Evolutionary conservation across 2,888 invertebrate species (phyloP).

Genomic region (Pterostichus madidus): DNA sequence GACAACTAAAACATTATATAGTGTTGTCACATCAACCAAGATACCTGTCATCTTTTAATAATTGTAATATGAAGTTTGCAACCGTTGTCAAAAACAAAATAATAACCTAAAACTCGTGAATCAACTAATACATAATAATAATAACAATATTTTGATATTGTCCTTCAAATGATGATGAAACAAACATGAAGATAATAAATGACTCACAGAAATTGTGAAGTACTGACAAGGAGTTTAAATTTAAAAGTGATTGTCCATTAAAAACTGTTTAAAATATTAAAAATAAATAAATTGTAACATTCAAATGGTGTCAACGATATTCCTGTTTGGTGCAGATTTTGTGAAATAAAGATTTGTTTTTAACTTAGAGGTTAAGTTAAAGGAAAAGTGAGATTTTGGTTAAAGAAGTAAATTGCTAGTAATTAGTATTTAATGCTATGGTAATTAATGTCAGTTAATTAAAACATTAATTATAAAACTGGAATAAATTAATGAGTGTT

Average conservation of each 20-base stretch:
- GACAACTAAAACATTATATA: too few species aligned
- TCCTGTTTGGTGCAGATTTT: constrained; percentile 5
- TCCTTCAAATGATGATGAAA: too few species aligned
- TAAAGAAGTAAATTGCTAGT: background rate
- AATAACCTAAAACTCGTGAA: too few species aligned
- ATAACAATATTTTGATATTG: too few species aligned
- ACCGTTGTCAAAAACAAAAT: too few species aligned
- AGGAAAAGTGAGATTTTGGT: constrained; percentile 17
- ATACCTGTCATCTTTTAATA: too few species aligned
- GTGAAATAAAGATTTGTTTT: background rate
- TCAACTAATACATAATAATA: too few species aligned
- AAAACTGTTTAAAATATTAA: constrained; percentile 1
- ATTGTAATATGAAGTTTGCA: too few species aligned
- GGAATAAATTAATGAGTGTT: constrained; percentile 24
- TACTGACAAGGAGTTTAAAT: too few species aligned
- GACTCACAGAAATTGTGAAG: too few species aligned
- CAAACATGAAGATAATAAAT: too few species aligned
- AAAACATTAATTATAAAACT: constrained; percentile 12
- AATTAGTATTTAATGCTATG: constrained; percentile 17
- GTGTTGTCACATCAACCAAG: too few species aligned
- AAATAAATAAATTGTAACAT: background rate
- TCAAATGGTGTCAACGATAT: constrained; percentile 19
- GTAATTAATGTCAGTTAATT: constrained; percentile 17
- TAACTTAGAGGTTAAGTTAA: background rate
- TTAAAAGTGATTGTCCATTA: background rate